A percentile compares a stretch with the other conserved stretches of the same genome.
phyloP scores from a whole-genome alignment of 2,113 vertebrate genomes.

The Dolichotis patagonum region DNA sequence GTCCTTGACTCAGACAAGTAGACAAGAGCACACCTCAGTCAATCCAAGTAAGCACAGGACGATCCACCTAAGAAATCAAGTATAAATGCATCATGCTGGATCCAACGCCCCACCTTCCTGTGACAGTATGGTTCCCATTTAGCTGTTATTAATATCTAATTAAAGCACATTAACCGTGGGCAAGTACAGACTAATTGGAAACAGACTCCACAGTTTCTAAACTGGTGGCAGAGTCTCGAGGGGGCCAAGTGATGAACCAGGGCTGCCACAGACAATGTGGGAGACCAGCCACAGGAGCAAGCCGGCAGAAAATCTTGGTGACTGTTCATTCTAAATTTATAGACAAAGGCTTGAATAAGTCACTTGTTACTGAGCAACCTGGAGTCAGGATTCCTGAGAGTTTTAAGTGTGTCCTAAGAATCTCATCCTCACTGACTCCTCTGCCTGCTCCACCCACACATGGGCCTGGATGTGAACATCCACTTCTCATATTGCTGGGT shows the following conservation, averaged over 20 bases:
- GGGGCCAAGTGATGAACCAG: neutral
- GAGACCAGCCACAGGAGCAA: fast-evolving
- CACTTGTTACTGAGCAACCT: neutral
- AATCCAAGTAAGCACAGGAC: neutral
- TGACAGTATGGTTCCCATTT: neutral
- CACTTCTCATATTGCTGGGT: fast-evolving
- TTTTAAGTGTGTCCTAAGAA: neutral
- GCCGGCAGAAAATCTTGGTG: neutral
- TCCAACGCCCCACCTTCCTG: neutral
- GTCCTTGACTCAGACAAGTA: neutral
- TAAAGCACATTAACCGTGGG: neutral
- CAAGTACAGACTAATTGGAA: neutral
- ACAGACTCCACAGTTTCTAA: fast-evolving
- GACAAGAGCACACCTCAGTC: neutral
- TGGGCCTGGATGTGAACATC: fast-evolving
- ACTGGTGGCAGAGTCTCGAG: neutral
- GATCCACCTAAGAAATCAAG: neutral
- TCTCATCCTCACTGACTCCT: fast-evolving
- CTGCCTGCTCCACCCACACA: fast-evolving
- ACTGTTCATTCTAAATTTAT: neutral
- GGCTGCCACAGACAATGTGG: too few species aligned
- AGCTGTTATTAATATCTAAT: neutral
- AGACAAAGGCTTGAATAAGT: neutral
- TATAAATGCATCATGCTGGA: neutral
- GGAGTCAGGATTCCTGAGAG: neutral